Base-by-base conservation (phyloP, 2,888 invertebrate genomes). In the Dermolepida albohirtum region DNA sequence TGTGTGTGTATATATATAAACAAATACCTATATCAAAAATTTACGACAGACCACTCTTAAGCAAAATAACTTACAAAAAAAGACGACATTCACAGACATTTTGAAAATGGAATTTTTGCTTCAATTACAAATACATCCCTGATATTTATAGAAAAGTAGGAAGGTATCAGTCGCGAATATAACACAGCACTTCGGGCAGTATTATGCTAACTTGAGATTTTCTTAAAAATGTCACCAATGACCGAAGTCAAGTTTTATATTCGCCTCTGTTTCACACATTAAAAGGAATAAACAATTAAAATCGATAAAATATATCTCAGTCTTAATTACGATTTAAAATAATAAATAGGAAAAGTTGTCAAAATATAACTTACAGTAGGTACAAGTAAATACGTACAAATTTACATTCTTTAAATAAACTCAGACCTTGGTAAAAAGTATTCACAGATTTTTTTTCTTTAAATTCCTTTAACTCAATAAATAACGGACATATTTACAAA, bases 1-100 rank as follows among this genome's bases (percentile, higher is more conserved):
- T 62, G n/a, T n/a, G n/a, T n/a, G n/a, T 47, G 22, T 17, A n/a
- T 41, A 16, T 54, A 59, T 47, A 41, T 59, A 44, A 59, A 59
- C 41, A 59, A 51, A 43, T 52, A 64, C 50, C 27, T 59, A 44
- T 47, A 59, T 59, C 22, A 44, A 64, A 52, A 64, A 52, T 44
- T n/a, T 64, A 64, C 52, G 51, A 64, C 52, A 52, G 49, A 51
- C 22, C 50, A 64, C 64, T 64, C 64, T 49, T 40, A 44, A 59
- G 47, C 59, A 11, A 17, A n/a, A 22, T 49, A 47, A 59, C 47
- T 63, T 10, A 50, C 14, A 14, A 64, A 22, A 64, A 40, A 49
- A 55, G 40, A 64, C 41, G 40, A 64, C 64, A 34, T 41, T 64
- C 64, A 64, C 64, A 52, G 50, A 64, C 52, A 54, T 43, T 49